phyloP scores from a whole-genome alignment of 1,140 invertebrate species.

The Steinernema khuongi region DNA sequence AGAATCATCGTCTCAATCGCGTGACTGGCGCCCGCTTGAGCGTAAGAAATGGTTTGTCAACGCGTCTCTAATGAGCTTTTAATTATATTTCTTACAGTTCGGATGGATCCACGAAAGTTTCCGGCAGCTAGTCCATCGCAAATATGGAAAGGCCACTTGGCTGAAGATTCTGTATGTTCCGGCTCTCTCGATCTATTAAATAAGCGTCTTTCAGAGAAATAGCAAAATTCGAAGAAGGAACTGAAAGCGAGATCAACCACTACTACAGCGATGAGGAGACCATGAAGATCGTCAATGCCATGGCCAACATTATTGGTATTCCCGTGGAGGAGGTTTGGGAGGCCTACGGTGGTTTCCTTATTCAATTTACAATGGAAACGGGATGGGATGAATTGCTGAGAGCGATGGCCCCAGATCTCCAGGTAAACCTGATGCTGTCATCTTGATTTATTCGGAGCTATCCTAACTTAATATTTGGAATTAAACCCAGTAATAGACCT shows the following conservation, averaged over 20 bases:
- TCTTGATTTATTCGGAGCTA: no score
- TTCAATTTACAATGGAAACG: slow-evolving; percentile 59
- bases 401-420: slow-evolving; percentile 53
- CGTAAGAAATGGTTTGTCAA: neutral
- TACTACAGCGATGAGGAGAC: slow-evolving; percentile 57
- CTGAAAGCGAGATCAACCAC: slow-evolving; percentile 54
- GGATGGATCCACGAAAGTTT: slow-evolving; percentile 58
- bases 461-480: no score
- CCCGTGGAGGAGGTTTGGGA: slow-evolving; percentile 57
- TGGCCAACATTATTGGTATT: slow-evolving; percentile 54
- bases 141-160: slow-evolving; percentile 56
- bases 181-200: neutral
- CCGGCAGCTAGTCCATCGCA: slow-evolving; percentile 54
- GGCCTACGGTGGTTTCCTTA: slow-evolving; percentile 56
- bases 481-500: neutral
- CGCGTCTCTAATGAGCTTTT: neutral
- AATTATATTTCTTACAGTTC: slow-evolving; percentile 39
- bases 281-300: slow-evolving; percentile 49
- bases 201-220: slow-evolving; percentile 52
- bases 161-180: slow-evolving; percentile 50
- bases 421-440: no score
- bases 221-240: slow-evolving; percentile 56
- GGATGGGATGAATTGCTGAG: slow-evolving; percentile 57
- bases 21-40: neutral
- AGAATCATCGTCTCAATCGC: neutral